Base-by-base conservation (phyloP, 2,113 vertebrate genomes). In the Columba janthina region DNA sequence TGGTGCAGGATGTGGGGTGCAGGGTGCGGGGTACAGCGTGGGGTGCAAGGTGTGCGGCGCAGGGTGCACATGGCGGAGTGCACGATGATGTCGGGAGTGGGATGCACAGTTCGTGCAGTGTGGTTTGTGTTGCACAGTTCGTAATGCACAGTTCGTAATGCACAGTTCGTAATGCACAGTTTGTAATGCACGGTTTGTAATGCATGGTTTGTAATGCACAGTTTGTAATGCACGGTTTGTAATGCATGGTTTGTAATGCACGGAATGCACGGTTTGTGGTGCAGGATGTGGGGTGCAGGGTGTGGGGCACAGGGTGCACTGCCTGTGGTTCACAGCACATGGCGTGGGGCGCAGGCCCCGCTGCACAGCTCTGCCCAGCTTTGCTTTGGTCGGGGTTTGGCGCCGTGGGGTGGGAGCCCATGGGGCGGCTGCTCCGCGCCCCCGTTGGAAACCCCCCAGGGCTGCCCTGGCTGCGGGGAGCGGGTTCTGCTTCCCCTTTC, bases 401-500 rank as follows among this genome's bases (percentile, higher is more conserved):
- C 10, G 18, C 36, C 4, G 5, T 0, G 8, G 11, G 46, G 28
- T 34, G 20, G 74, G 31, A 76, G 61, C 42, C 57, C 11, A 2
- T 2, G 7, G 75, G 42, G 78, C 8, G 13, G 60, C 69, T 29
- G 81, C 67, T 51, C 44, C 5, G 6, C n/a, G 50, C 54, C 50
- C 57, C 48, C 8, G 18, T 19, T 46, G 44, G 44, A 19, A 46
- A 46, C 44, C 44, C 44, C 44, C 44, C 17, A 8, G 44, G 17
- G 44, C 44, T 18, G 44, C 86, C 82, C 66, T 10, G 50, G 57
- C 70, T 32, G 28, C 3, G 34, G 21, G 76, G 50, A 15, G 44
- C 6, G 10, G 61, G 34, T 92, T 95, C 72, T 88, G 58, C 94
- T 96, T 96, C 96, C 94, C 79, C 57, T 90, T 96, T 92, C 58